Percentiles rank a stretch among this genome's conserved stretches.
Conservation (phyloP, 2,888 invertebrate genomes). For the Drosophila barbarae region DNA sequence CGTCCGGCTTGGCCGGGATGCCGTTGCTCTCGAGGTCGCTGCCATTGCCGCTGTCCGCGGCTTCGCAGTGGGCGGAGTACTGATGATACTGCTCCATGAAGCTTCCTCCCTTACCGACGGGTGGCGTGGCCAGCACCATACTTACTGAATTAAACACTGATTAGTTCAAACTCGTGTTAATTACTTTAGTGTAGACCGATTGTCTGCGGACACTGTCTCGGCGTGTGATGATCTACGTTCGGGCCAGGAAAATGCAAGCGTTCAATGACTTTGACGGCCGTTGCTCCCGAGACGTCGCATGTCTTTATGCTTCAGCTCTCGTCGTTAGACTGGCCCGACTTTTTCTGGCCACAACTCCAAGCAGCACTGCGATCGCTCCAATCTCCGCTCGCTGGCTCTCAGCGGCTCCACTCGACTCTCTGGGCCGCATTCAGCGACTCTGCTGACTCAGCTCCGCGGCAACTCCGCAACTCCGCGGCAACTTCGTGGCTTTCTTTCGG, state of each 20-base stretch:
- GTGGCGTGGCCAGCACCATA: slow-evolving; percentile 65
- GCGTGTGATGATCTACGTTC: slow-evolving; percentile 11
- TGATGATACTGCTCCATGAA: slow-evolving; percentile 66
- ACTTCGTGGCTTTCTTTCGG: slow-evolving; percentile 36
- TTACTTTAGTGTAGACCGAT: not conserved
- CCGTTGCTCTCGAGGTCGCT: slow-evolving; percentile 86
- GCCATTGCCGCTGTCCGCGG: slow-evolving; percentile 91
- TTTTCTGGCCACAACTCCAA: slow-evolving; percentile 51
- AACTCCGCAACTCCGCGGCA: slow-evolving; percentile 1
- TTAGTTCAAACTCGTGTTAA: not conserved
- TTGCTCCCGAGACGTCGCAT: slow-evolving; percentile 67
- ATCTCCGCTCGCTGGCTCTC: slow-evolving; percentile 10
- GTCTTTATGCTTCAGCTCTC: slow-evolving; percentile 70
- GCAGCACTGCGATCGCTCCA: slow-evolving; percentile 31
- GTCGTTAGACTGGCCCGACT: slow-evolving; percentile 65
- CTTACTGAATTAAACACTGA: slow-evolving; percentile 1
- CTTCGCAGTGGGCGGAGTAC: slow-evolving; percentile 84
- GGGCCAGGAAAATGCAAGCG: slow-evolving; percentile 43
- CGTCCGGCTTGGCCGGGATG: slow-evolving; percentile 66
- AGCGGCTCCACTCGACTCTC: slow-evolving; percentile 1
- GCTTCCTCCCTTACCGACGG: slow-evolving; percentile 46
- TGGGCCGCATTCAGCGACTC: slow-evolving; percentile 28
- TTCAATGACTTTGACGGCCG: slow-evolving; percentile 69
- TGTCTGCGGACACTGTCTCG: slow-evolving; percentile 20
- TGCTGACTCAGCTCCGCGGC: slow-evolving; percentile 2